Base-by-base conservation (phyloP, 2,797 vertebrate species). In the Meriones psammophilus region DNA sequence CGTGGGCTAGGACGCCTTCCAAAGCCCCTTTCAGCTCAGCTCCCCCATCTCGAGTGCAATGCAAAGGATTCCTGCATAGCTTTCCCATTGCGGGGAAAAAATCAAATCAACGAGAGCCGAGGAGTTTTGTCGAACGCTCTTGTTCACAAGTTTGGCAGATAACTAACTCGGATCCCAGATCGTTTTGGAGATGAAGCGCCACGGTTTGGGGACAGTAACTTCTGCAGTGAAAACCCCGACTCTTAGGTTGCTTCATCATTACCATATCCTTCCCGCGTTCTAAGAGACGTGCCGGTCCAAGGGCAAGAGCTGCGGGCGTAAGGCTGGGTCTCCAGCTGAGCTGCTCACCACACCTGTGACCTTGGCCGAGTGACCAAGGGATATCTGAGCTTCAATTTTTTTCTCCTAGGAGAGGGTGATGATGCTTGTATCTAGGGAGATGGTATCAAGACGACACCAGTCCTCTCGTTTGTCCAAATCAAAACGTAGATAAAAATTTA, bases 401-500 rank as follows among this genome's bases (percentile, higher is more conserved):
- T 84, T 77, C 60, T 83, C 39, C 36, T 87, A 64, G 20, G 54
- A 86, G 39, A 26, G 83, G 58, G 36, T 36, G 42, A 74, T 74
- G 56, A 68, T 58, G 26, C 8, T 36, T 5, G n/a, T 46, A 30
- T 74, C 56, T 73, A 36, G 39, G 17, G 71, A 88, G 33, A 64
- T 88, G 15, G 64, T 66, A 46, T 66, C 46, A 66, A 66, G 46
- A 50, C 15, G 24, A 90, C 54, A 30, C 30, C 36, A 20, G 18
- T 13, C 69, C 50, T 64, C 80, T 83, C 24, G 10, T 30, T 84
- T 81, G 18, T 85, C 56, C 33, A 71, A 50, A 91, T 94, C 62
- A 79, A 90, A 50, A 26, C 42, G 3, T 56, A 74, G 39, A 69
- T 95, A 95, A 88, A 84, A 68, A 36, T 69, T 96, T 87, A 91